These are phyloP conservation scores for Panthera uncia DNA, from an alignment of 2,113 vertebrate species.

Conservation along the genomic window DNA sequence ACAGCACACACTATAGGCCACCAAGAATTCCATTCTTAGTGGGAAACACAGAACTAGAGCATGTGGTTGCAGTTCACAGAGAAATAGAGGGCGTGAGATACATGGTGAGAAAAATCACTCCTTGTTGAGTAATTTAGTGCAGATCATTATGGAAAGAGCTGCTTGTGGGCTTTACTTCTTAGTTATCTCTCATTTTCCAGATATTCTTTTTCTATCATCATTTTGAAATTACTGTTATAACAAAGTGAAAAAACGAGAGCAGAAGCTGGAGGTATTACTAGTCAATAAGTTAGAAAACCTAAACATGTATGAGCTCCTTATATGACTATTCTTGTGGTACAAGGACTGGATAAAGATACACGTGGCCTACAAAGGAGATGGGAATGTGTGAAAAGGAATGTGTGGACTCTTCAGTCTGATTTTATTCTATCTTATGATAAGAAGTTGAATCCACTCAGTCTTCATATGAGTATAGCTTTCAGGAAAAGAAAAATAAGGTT, in stretches of 20 bases:
- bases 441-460: neutral
- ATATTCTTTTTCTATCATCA: constrained; percentile 14
- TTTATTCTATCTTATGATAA: neutral
- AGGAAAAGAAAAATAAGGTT: neutral
- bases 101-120: constrained; percentile 27
- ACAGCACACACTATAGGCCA: neutral
- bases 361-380: neutral
- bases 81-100: neutral
- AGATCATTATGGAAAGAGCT: neutral
- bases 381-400: neutral
- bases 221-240: constrained; percentile 15
- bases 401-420: neutral
- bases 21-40: neutral
- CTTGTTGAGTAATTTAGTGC: neutral
- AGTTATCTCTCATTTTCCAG: constrained; percentile 9
- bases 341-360: neutral
- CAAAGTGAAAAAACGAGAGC: neutral
- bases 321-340: neutral
- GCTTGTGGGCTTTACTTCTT: neutral
- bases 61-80: neutral
- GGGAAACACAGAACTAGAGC: neutral
- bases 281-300: neutral
- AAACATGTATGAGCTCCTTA: neutral
- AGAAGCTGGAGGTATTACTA: neutral
- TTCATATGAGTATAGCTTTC: constrained; percentile 15